Conservation (phyloP, 2,888 invertebrate genomes). For the Tromatobia lineatoria region DNA sequence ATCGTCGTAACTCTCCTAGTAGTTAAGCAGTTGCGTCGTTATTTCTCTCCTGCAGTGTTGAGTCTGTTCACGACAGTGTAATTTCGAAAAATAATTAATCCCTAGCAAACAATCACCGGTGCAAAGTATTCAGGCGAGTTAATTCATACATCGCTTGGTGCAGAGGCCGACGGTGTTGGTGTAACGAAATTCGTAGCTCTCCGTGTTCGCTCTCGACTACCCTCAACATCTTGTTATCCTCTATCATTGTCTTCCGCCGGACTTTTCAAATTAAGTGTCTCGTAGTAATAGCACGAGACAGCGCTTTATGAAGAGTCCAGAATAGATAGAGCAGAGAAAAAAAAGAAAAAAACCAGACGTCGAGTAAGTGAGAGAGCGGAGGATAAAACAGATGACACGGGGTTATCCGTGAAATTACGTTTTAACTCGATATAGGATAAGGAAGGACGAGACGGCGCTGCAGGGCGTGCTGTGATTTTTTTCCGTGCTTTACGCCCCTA, state of each 20-base stretch:
- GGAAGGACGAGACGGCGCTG: slow-evolving; percentile 29
- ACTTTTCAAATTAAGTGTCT: slow-evolving; percentile 60
- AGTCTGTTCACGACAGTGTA: slow-evolving; percentile 3
- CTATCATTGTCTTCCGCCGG: slow-evolving; percentile 49
- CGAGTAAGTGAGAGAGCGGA: background rate
- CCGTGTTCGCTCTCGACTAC: slow-evolving; percentile 5
- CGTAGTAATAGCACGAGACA: slow-evolving; percentile 62
- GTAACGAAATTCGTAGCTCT: slow-evolving; percentile 60
- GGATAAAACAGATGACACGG: slow-evolving; percentile 62
- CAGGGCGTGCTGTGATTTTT: slow-evolving; percentile 46
- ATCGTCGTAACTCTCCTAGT: background rate
- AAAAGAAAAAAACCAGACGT: background rate
- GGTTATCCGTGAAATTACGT: slow-evolving; percentile 66
- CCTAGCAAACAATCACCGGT: slow-evolving; percentile 20
- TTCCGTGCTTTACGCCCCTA: slow-evolving; percentile 26
- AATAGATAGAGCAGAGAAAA: slow-evolving; percentile 22
- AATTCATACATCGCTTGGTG: background rate
- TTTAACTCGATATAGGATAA: slow-evolving; percentile 63
- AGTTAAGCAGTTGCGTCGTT: background rate
- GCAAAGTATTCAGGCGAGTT: background rate
- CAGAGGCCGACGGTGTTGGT: slow-evolving; percentile 6
- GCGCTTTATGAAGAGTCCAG: slow-evolving; percentile 56
- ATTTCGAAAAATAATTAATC: slow-evolving; percentile 30
- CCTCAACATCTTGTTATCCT: slow-evolving; percentile 53
- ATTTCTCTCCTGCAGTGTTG: background rate